Percentiles rank a stretch among this genome's conserved stretches.
These are phyloP conservation scores for Chrysogorgia sp. DNA, from an alignment of 92 coral and sea anemone species.

Conservation along the genomic window DNA sequence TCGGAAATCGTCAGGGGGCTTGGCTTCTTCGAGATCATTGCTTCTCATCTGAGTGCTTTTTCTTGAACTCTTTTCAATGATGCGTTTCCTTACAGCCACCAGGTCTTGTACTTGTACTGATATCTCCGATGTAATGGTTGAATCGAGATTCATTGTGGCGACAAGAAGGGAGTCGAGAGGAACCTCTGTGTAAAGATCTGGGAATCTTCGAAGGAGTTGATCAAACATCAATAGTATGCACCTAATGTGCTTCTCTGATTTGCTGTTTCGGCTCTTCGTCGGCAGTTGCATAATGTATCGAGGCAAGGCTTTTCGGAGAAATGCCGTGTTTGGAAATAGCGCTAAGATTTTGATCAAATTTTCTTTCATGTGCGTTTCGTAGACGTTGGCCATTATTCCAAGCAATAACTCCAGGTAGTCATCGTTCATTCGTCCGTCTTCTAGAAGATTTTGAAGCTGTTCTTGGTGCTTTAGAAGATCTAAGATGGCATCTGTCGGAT, in stretches of 20 bases:
- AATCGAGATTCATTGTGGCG: constrained; percentile 23
- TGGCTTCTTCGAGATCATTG: constrained; percentile 51
- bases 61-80: constrained; percentile 55
- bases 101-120: constrained; percentile 48
- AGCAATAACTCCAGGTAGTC: constrained; percentile 73
- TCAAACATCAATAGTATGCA: constrained; percentile 68
- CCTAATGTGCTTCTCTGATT: constrained; percentile 51
- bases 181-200: constrained; percentile 63
- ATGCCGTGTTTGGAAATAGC: constrained; percentile 64
- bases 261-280: constrained; percentile 55
- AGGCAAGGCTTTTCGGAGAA: constrained; percentile 61
- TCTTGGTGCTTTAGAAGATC: constrained; percentile 39
- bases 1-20: constrained; percentile 83
- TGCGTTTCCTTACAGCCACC: constrained; percentile 45
- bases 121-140: constrained; percentile 1
- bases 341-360: constrained; percentile 71
- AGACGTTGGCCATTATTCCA: constrained; percentile 68
- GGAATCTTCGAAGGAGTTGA: constrained; percentile 73
- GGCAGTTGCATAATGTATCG: constrained; percentile 76
- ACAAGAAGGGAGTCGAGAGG: constrained; percentile 69
- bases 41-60: constrained; percentile 11
- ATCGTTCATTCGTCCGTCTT: constrained; percentile 59
- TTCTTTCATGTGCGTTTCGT: constrained; percentile 67
- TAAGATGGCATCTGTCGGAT: constrained; percentile 35
- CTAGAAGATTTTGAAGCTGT: constrained; percentile 37